Base-by-base conservation (phyloP, 1,140 invertebrate species). In the Andricus grossulariae region DNA sequence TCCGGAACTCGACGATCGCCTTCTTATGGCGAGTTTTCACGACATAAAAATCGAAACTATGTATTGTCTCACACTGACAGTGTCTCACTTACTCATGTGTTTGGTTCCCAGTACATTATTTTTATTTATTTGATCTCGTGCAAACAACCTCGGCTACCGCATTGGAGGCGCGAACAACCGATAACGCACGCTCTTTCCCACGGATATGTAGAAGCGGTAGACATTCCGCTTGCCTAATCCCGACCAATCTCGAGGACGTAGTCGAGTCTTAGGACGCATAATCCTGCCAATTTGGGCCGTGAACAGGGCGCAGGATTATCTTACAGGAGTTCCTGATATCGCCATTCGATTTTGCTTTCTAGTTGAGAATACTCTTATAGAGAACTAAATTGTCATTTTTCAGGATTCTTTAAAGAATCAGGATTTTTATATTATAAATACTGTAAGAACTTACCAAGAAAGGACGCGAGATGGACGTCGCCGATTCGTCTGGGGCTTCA, bases 241-340 rank as follows among this genome's bases (percentile, higher is more conserved):
- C 55, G 78, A 78, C 32, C 86, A 88, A 88, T 88, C 86, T 87
- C 81, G 85, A 82, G 84, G 78, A 87, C 82, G 84, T 85, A 77
- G 84, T 82, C 81, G 73, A 82, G 82, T 87, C 86, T 81, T 85
- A 71, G 73, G 71, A 71, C 70, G 72, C 72, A 84, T 88, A 88
- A 88, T 87, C 86, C 86, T 83, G 82, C 79, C 86, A 88, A 88
- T 88, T 88, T 87, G 84, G 78, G 73, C 76, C 82, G 80, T 73
- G 86, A 66, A 32, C 60, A 66, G 60, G 13, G 60, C 60, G 15
- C 60, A 66, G 60, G 86, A 88, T 88, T 87, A 88, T 83, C 84
- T 76, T 45, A 8, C 50, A 54, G 70, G 12, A 66, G 25, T 66
- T 71, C 57, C 50, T 72, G 19, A 76, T 66, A 74, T 72, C 76